phyloP scores from a whole-genome alignment of 2,888 invertebrate species.

The Laspeyria flexula region DNA sequence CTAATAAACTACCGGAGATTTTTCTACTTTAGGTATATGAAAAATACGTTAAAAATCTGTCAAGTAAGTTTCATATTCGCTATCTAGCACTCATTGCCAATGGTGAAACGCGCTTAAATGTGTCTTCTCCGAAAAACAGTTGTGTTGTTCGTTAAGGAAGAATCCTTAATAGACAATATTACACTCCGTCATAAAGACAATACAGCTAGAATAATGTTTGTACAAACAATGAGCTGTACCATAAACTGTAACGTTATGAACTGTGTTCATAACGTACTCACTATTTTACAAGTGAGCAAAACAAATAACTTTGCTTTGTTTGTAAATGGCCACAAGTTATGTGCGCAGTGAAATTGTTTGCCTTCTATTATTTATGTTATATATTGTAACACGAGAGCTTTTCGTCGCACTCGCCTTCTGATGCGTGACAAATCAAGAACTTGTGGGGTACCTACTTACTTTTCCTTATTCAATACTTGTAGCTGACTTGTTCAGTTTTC shows the following conservation, averaged over 20 bases:
- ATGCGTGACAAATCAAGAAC: conserved; percentile 30
- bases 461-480: conserved; percentile 23
- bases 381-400: conserved; percentile 16
- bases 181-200: too few relatives aligned
- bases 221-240: neutral
- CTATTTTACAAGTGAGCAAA: conserved; percentile 2
- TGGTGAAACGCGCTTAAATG: too few relatives aligned
- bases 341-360: conserved; percentile 10
- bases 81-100: too few relatives aligned
- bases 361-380: conserved; percentile 9
- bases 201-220: neutral
- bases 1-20: too few relatives aligned
- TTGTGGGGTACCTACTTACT: conserved; percentile 20
- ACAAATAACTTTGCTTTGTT: conserved; percentile 23
- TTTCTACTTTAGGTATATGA: too few relatives aligned
- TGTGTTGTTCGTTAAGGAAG: too few relatives aligned
- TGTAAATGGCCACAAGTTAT: conserved; percentile 15
- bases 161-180: too few relatives aligned
- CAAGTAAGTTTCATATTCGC: too few relatives aligned
- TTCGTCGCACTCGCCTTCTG: conserved; percentile 15
- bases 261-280: neutral
- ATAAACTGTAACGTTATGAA: neutral
- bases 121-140: too few relatives aligned
- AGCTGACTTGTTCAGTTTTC: conserved; percentile 7
- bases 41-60: too few relatives aligned